A percentile compares a stretch with the other conserved stretches of the same genome.
These are phyloP conservation scores for Porites rus DNA, from an alignment of 92 coral and sea anemone species.

Conservation along the genomic window DNA sequence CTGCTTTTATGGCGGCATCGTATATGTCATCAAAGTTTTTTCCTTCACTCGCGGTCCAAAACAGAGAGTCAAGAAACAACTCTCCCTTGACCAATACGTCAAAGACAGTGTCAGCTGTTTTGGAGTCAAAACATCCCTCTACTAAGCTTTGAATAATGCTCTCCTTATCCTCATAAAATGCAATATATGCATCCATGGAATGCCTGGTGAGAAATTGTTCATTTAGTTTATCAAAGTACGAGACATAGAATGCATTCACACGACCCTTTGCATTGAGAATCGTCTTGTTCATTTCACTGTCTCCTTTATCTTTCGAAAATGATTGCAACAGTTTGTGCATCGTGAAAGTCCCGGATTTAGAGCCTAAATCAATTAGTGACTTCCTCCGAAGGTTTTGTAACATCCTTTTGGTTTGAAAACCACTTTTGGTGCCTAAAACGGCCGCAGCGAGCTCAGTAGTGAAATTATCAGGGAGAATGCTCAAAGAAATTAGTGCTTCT, in stretches of 20 bases:
- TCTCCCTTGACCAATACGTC: constrained; percentile 33
- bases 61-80: constrained; percentile 5
- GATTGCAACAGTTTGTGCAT: constrained; percentile 49
- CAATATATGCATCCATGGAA: constrained; percentile 18
- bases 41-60: not conserved
- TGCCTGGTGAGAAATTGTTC: constrained; percentile 26
- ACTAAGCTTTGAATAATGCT: constrained; percentile 8
- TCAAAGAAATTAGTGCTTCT: constrained; percentile 39
- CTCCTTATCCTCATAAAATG: constrained; percentile 32
- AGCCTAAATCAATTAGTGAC: constrained; percentile 32
- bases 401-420: not conserved
- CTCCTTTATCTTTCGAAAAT: constrained; percentile 39
- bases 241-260: constrained; percentile 10
- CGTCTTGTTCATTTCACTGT: constrained; percentile 29
- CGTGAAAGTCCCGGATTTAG: not conserved
- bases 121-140: not conserved
- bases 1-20: constrained; percentile 21
- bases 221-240: constrained; percentile 12
- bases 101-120: not conserved
- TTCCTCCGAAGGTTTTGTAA: constrained; percentile 25
- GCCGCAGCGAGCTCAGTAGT: constrained; percentile 30
- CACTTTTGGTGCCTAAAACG: constrained; percentile 8
- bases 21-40: not conserved
- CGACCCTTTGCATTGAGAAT: constrained; percentile 9
- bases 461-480: constrained; percentile 16